Conservation (phyloP, 2,888 invertebrate species). For the Lepas anatifera region DNA sequence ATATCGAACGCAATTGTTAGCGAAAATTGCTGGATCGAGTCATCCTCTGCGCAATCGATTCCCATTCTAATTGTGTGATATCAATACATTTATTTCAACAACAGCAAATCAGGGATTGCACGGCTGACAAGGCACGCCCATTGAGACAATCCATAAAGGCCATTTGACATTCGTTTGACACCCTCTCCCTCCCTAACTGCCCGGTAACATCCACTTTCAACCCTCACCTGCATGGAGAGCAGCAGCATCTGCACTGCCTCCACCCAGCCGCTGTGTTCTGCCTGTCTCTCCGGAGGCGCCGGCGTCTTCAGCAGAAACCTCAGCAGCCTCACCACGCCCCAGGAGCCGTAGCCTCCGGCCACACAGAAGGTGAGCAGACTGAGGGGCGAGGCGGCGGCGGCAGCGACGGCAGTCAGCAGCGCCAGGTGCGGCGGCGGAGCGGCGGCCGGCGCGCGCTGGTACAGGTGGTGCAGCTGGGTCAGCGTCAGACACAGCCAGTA, state of each 20-base stretch:
- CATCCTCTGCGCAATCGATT: too few species aligned
- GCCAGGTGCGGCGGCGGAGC: slow-evolving; percentile 28
- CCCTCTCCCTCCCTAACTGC: too few species aligned
- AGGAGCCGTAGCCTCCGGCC: slow-evolving; percentile 39
- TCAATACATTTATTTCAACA: too few species aligned
- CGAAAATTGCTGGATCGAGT: too few species aligned
- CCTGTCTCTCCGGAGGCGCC: neutral
- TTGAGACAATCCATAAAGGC: too few species aligned
- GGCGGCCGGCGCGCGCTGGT: slow-evolving; percentile 23
- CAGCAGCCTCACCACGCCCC: slow-evolving; percentile 34
- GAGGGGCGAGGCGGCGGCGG: slow-evolving; percentile 39
- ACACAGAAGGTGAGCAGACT: slow-evolving; percentile 40
- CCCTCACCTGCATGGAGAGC: too few species aligned
- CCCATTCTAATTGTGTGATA: too few species aligned
- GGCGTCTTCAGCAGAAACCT: slow-evolving; percentile 27
- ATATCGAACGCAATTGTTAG: too few species aligned
- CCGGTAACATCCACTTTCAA: too few species aligned
- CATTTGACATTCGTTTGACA: too few species aligned
- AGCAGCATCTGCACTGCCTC: slow-evolving; percentile 43
- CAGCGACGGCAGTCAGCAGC: slow-evolving; percentile 33
- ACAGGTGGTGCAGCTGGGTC: slow-evolving; percentile 33
- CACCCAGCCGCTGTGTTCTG: slow-evolving; percentile 37
- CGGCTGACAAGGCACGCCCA: too few species aligned
- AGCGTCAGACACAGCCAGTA: slow-evolving; percentile 40
- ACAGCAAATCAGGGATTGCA: too few species aligned